Evolutionary conservation across 1,140 invertebrate species (phyloP).

Genomic region (Colletes gigas): DNA sequence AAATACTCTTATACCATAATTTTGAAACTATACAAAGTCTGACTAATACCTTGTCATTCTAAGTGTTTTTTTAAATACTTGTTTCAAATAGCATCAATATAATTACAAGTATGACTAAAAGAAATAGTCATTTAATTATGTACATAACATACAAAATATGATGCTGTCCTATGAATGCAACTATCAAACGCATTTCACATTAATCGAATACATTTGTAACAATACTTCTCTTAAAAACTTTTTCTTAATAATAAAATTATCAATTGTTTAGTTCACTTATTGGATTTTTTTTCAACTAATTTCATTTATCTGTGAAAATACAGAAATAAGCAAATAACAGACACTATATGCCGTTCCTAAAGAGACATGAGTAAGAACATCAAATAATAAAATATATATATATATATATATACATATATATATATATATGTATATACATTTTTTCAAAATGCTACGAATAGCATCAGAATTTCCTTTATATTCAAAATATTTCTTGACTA

Average conservation of each 20-base stretch:
- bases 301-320: conserved; percentile 26
- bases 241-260: background rate
- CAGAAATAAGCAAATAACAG: conserved; percentile 33
- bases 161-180: conserved; percentile 36
- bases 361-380: conserved; percentile 41
- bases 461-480: conserved; percentile 53
- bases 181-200: background rate
- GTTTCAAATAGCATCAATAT: conserved; percentile 2
- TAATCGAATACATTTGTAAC: background rate
- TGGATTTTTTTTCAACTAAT: background rate
- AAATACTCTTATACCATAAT: conserved; percentile 34
- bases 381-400: conserved; percentile 52
- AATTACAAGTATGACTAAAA: conserved; percentile 42
- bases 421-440: background rate
- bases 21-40: conserved; percentile 33
- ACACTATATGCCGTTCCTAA: conserved; percentile 35
- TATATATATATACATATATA: background rate
- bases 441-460: conserved; percentile 40
- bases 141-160: conserved; percentile 40
- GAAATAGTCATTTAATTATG: conserved; percentile 36
- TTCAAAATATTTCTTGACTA: conserved; percentile 62
- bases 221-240: background rate
- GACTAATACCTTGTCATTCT: conserved; percentile 10
- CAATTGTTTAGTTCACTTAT: background rate
- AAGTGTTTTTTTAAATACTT: conserved; percentile 17